Evolutionary conservation across 2,888 invertebrate species (phyloP).

Genomic region (Drosophila affinis): DNA sequence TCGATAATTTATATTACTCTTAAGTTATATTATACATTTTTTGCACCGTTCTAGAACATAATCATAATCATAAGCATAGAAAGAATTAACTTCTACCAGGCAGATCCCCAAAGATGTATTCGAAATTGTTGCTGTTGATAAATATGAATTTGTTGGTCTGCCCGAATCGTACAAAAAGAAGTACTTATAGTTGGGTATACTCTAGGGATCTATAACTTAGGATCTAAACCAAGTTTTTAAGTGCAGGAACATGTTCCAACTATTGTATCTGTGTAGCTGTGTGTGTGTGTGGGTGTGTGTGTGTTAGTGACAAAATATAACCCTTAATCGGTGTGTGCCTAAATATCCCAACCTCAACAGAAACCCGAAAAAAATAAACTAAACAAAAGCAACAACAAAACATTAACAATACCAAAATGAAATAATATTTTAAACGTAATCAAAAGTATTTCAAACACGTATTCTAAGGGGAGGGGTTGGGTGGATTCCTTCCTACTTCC

Average conservation of each 20-base stretch:
- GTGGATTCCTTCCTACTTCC: slow-evolving; percentile 73
- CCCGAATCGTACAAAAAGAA: neutral
- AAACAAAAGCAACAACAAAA: slow-evolving; percentile 43
- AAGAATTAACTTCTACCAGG: slow-evolving; percentile 7
- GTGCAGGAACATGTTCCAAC: slow-evolving; percentile 76
- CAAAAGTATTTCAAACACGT: slow-evolving; percentile 1
- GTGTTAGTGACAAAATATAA: slow-evolving; percentile 70
- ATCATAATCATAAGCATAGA: slow-evolving; percentile 7
- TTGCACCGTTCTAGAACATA: slow-evolving; percentile 31
- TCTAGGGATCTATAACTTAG: slow-evolving; percentile 30
- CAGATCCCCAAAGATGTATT: slow-evolving; percentile 34
- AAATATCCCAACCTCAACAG: slow-evolving; percentile 44
- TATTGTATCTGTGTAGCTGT: slow-evolving; percentile 23
- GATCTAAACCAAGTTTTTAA: slow-evolving; percentile 44
- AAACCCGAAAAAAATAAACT: slow-evolving; percentile 27
- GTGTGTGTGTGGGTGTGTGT: slow-evolving; percentile 44
- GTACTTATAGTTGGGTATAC: neutral
- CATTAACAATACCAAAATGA: slow-evolving; percentile 35
- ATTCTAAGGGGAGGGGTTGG: slow-evolving; percentile 4
- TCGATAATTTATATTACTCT: slow-evolving; percentile 43
- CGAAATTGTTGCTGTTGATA: slow-evolving; percentile 29
- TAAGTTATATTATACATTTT: slow-evolving; percentile 41
- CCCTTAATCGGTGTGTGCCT: slow-evolving; percentile 38
- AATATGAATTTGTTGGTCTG: slow-evolving; percentile 14
- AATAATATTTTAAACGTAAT: slow-evolving; percentile 23